phyloP scores from a whole-genome alignment of 2,113 vertebrate species.

The Triplophysa rosa region DNA sequence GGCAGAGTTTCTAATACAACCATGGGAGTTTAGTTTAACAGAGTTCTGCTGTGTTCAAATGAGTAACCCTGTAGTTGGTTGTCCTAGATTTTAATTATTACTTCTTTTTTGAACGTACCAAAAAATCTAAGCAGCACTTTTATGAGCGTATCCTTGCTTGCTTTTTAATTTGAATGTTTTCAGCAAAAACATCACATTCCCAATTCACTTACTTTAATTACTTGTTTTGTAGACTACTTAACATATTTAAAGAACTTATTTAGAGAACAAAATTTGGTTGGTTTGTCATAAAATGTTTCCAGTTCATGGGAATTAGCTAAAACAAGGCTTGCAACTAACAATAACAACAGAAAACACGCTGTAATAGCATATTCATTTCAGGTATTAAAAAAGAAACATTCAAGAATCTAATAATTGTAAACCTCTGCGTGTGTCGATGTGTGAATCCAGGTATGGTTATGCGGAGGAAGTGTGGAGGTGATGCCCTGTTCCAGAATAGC shows the following conservation, averaged over 20 bases:
- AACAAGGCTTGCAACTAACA: too few relatives aligned
- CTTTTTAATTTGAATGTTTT: not conserved
- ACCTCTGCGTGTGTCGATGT: not conserved
- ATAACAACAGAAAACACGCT: too few relatives aligned
- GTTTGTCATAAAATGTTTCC: too few relatives aligned
- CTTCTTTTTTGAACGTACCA: not conserved
- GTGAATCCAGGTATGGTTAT: constrained; percentile 88
- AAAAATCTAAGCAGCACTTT: too few relatives aligned
- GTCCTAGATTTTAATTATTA: constrained; percentile 11
- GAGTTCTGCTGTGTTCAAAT: not conserved
- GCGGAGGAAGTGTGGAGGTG: constrained; percentile 95
- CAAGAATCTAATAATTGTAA: not conserved
- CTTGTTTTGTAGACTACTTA: not conserved
- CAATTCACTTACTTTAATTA: too few relatives aligned
- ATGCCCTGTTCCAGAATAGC: constrained; percentile 92
- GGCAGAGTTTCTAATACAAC: too few relatives aligned
- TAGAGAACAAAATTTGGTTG: not conserved
- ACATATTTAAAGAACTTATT: not conserved
- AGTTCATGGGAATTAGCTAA: too few relatives aligned
- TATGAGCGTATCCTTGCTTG: not conserved
- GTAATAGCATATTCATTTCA: not conserved
- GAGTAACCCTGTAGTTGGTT: not conserved
- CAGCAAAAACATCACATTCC: too few relatives aligned
- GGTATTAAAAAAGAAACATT: not conserved
- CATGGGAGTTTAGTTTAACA: not conserved